A percentile compares a stretch with the other conserved stretches of the same genome.
Conservation (phyloP, 1,140 invertebrate genomes). For the Diorhabda sublineata region DNA sequence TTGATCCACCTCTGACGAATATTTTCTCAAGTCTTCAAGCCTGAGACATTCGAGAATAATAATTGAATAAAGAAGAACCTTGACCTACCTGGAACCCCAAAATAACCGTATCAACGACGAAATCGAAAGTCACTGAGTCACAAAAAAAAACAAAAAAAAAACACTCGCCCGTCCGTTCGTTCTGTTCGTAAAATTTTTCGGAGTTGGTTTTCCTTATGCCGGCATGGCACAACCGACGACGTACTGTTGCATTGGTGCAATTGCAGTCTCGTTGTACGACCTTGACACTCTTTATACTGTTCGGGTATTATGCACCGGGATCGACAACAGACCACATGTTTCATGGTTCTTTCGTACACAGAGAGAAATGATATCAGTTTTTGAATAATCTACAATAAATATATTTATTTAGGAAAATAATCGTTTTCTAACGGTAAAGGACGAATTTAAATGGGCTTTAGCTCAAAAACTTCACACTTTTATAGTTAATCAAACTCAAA, state of each 20-base stretch:
- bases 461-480: no score
- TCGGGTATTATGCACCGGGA: constrained; percentile 16
- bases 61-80: background rate
- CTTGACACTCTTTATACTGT: constrained; percentile 43
- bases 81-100: background rate
- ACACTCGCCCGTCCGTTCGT: background rate
- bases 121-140: constrained; percentile 8
- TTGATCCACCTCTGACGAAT: no score
- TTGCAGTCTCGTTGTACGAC: constrained; percentile 42
- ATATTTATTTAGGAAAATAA: no score
- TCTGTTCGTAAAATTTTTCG: background rate
- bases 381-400: no score
- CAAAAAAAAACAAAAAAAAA: constrained; percentile 3
- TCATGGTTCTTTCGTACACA: constrained; percentile 7
- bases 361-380: background rate
- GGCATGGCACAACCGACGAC: constrained; percentile 19
- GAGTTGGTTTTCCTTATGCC: constrained; percentile 15
- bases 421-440: no score
- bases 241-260: constrained; percentile 43
- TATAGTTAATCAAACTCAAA: no score
- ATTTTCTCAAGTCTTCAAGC: no score
- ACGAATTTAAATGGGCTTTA: no score
- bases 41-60: no score
- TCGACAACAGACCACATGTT: constrained; percentile 11
- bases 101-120: constrained; percentile 5